Evolutionary conservation across 2,797 vertebrate genomes (phyloP).

Genomic region (Rhadinocentrus ornatus): DNA sequence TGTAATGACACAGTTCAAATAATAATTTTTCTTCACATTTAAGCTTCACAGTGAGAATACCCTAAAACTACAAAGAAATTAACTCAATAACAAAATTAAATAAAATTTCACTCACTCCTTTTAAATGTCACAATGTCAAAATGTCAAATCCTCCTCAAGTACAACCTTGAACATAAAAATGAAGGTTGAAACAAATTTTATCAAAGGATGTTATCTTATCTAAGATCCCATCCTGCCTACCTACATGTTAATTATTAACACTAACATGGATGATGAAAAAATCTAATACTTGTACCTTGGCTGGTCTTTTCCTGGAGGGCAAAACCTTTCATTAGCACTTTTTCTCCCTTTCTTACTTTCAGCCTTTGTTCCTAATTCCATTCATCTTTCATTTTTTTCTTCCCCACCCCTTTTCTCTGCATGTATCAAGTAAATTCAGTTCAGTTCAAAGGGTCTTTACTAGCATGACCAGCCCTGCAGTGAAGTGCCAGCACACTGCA

Average conservation of each 20-base stretch:
- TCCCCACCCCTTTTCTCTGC: slow-evolving; percentile 55
- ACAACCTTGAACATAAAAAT: slow-evolving; percentile 62
- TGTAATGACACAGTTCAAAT: slow-evolving; percentile 40
- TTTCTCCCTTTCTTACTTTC: slow-evolving; percentile 27
- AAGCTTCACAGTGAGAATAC: slow-evolving; percentile 28
- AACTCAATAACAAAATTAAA: slow-evolving; percentile 54
- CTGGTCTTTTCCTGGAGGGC: slow-evolving; percentile 60
- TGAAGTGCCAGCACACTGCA: slow-evolving; percentile 58
- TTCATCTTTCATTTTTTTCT: slow-evolving; percentile 50
- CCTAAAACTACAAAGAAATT: slow-evolving; percentile 10
- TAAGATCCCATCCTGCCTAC: slow-evolving; percentile 20
- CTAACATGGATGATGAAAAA: slow-evolving; percentile 38
- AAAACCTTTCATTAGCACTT: slow-evolving; percentile 69
- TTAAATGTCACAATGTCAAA: slow-evolving; percentile 69
- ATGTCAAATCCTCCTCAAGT: slow-evolving; percentile 63
- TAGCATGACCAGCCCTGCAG: slow-evolving; percentile 75
- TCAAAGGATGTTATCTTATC: slow-evolving; percentile 51
- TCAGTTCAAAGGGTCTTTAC: slow-evolving; percentile 80
- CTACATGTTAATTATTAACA: slow-evolving; percentile 61
- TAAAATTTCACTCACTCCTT: slow-evolving; percentile 28
- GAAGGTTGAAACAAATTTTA: slow-evolving; percentile 61
- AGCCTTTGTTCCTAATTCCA: slow-evolving; percentile 65
- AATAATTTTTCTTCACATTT: slow-evolving; percentile 45
- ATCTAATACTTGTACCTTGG: slow-evolving; percentile 33
- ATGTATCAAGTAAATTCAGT: slow-evolving; percentile 69